Conservation (phyloP, 1,140 invertebrate genomes). For the Homarus americanus region DNA sequence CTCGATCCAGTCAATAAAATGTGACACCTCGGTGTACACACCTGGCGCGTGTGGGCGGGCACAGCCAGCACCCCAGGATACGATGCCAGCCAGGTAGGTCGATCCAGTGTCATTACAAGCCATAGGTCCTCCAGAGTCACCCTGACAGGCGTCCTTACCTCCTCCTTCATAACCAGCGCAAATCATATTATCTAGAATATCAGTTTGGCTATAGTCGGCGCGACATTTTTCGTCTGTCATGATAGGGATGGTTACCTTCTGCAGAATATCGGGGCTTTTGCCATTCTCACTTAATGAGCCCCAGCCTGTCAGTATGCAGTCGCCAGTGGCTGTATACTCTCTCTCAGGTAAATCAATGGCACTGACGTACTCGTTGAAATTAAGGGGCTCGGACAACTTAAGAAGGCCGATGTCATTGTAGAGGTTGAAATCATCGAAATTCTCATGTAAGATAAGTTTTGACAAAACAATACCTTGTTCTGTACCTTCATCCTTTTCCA, state of each 20-base stretch:
- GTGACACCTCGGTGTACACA: slow-evolving; percentile 37
- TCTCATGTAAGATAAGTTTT: slow-evolving; percentile 53
- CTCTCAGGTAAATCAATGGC: slow-evolving; percentile 33
- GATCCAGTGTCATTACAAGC: slow-evolving; percentile 59
- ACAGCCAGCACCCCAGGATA: slow-evolving; percentile 57
- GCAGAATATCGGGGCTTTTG: slow-evolving; percentile 75
- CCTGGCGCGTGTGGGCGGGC: slow-evolving; percentile 17
- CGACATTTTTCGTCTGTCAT: slow-evolving; percentile 76
- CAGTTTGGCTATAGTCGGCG: slow-evolving; percentile 73
- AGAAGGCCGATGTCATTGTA: slow-evolving; percentile 75
- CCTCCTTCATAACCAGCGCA: slow-evolving; percentile 69
- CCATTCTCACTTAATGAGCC: slow-evolving; percentile 63
- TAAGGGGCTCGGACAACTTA: slow-evolving; percentile 20
- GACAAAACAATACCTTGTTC: slow-evolving; percentile 55
- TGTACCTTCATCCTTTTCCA: slow-evolving; percentile 36
- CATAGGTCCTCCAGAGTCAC: slow-evolving; percentile 75
- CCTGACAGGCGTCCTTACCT: slow-evolving; percentile 82
- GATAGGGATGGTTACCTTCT: slow-evolving; percentile 78
- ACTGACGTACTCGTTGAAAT: slow-evolving; percentile 27
- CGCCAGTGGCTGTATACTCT: slow-evolving; percentile 55
- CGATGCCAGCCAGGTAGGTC: slow-evolving; percentile 50
- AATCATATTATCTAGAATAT: slow-evolving; percentile 66
- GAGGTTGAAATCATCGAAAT: slow-evolving; percentile 51
- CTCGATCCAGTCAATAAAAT: slow-evolving; percentile 42
- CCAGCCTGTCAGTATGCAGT: slow-evolving; percentile 75